Conservation (phyloP, 2,888 invertebrate genomes). For the Nasonia oneida region DNA sequence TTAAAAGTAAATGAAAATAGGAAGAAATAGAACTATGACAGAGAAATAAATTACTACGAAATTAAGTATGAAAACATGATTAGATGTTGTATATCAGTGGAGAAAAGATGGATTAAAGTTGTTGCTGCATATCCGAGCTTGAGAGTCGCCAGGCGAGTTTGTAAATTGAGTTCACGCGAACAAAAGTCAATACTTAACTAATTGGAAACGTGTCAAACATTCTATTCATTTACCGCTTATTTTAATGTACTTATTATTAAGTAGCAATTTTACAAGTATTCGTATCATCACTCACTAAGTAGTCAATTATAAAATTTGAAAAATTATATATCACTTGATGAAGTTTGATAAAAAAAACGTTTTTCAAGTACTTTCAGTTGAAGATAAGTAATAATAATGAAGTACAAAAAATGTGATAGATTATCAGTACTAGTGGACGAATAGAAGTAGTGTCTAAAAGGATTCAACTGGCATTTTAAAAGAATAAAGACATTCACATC, state of each 20-base stretch:
- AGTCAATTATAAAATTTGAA: not conserved
- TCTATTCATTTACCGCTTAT: not conserved
- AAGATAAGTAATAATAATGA: conserved; percentile 4
- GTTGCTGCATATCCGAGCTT: conserved; percentile 43
- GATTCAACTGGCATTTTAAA: not conserved
- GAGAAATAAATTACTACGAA: conserved; percentile 23
- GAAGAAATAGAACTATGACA: conserved; percentile 32
- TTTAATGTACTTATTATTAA: not conserved
- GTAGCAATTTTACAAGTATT: not conserved
- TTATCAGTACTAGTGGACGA: not conserved
- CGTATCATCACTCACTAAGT: not conserved
- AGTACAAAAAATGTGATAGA: conserved; percentile 40
- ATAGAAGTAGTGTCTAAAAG: not conserved
- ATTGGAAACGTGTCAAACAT: conserved; percentile 10
- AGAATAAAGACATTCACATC: not conserved
- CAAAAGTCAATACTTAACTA: conserved; percentile 37
- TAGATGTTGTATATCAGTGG: conserved; percentile 26
- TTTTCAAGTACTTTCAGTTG: not conserved
- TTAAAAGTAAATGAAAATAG: conserved; percentile 61
- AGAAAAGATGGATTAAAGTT: conserved; percentile 26
- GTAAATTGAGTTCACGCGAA: conserved; percentile 32
- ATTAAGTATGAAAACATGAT: conserved; percentile 16
- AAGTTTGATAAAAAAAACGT: not conserved
- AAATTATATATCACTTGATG: not conserved
- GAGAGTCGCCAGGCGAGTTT: conserved; percentile 53